Base-by-base conservation (phyloP, 2,888 invertebrate species). In the Agrotis clavis region DNA sequence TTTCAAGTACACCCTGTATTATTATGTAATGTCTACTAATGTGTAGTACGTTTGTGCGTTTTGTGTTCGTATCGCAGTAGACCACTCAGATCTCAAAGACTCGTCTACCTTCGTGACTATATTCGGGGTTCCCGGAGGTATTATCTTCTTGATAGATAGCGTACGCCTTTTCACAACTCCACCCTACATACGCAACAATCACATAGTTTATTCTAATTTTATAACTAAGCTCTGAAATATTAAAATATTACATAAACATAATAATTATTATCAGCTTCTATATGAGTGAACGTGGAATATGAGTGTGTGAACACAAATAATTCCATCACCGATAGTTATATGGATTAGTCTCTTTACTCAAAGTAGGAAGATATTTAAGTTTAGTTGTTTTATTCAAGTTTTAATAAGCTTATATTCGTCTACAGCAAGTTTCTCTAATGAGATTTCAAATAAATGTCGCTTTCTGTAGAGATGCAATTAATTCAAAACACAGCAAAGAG, bases 91-190 rank as follows among this genome's bases (percentile, higher is more conserved):
- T 64, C 79, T 70, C 85, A 84, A 83, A 62, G 80, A 85, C 86
- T 82, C 74, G 84, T 88, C 93, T 94, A 95, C 95, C 95, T 95
- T 93, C 67, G 89, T 88, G 65, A 89, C 59, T 90, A 91, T 94
- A 92, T 84, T 88, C 89, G 90, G 92, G 86, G 91, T 93, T 77
- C 93, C 94, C 71, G 96, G 96, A 30, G 95, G 95, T 62, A 95
- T 95, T 77, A 95, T 95, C 95, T 95, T 96, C 96, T 96, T 96
- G 90, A 96, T 96, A 90, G 96, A 95, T 87, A 96, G 93, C 82
- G 96, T 95, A 79, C 96, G 94, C 88, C 93, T 92, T 92, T 95
- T 96, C 91, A 93, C 94, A 87, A 93, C 90, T 84, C 95, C 95
- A 86, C 95, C 92, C 95, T 95, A 95, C 85, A 88, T 90, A 89